phyloP scores from a whole-genome alignment of 2,888 invertebrate species.

The Nomada goodeniana region DNA sequence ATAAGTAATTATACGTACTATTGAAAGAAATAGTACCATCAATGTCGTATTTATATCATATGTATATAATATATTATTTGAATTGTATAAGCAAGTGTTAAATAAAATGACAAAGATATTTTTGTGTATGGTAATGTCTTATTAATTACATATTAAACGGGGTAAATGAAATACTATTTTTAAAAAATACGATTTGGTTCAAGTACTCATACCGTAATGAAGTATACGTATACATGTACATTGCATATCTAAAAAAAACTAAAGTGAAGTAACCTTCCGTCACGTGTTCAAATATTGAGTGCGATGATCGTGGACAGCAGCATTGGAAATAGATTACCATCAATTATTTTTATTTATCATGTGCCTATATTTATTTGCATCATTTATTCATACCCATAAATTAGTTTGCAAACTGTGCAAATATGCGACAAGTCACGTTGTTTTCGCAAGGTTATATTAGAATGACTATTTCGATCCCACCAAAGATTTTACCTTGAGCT shows the following conservation, averaged over 20 bases:
- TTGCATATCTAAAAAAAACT: not conserved
- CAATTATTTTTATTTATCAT: not conserved
- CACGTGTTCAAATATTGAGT: not conserved
- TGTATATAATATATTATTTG: constrained; percentile 2
- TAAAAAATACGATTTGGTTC: not conserved
- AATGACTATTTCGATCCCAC: not conserved
- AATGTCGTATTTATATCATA: not conserved
- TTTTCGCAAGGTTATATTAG: constrained; percentile 28
- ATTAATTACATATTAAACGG: not conserved
- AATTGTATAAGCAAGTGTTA: constrained; percentile 41
- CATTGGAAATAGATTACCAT: constrained; percentile 17
- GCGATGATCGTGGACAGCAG: not conserved
- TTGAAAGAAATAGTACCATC: not conserved
- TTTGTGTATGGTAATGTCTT: constrained; percentile 31
- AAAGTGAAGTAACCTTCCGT: constrained; percentile 21
- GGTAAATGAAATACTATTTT: not conserved
- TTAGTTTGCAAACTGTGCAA: not conserved
- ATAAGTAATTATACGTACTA: constrained; percentile 1
- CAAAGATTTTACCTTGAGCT: not conserved
- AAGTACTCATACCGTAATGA: not conserved
- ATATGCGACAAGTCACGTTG: not conserved
- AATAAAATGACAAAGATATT: constrained; percentile 52
- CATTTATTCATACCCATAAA: not conserved
- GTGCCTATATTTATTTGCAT: not conserved
- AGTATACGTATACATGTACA: no score